phyloP scores from a whole-genome alignment of 2,797 vertebrate genomes.

The Falco columbarius region DNA sequence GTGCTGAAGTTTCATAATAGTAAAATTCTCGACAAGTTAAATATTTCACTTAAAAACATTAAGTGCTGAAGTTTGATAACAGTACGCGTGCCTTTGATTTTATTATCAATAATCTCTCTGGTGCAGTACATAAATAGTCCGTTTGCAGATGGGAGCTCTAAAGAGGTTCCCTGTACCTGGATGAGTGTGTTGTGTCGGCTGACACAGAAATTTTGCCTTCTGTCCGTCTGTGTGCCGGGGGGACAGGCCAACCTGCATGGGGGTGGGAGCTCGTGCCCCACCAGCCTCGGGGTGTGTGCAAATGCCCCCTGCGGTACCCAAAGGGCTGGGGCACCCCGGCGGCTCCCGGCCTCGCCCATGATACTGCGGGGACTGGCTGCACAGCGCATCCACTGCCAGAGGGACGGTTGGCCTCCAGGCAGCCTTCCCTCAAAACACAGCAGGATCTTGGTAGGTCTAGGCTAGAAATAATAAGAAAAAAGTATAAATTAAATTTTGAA shows the following conservation, averaged over 20 bases:
- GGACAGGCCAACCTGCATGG: fast-evolving
- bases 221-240: neutral
- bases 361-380: neutral
- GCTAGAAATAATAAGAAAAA: neutral
- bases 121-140: neutral
- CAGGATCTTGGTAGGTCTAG: too few species aligned
- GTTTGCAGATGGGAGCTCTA: neutral
- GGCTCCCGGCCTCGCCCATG: too few species aligned
- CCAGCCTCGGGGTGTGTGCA: neutral
- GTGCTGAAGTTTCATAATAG: neutral
- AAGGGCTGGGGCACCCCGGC: neutral
- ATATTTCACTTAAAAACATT: neutral
- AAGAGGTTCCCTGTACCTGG: neutral
- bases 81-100: neutral
- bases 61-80: neutral
- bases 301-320: neutral
- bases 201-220: neutral
- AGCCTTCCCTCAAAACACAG: neutral
- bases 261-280: neutral
- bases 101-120: neutral
- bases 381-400: neutral
- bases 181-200: fast-evolving
- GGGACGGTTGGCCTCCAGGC: too few species aligned
- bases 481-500: neutral
- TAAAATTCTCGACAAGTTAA: neutral